phyloP scores from a whole-genome alignment of 2,113 vertebrate species.

The Struthidea cinerea region DNA sequence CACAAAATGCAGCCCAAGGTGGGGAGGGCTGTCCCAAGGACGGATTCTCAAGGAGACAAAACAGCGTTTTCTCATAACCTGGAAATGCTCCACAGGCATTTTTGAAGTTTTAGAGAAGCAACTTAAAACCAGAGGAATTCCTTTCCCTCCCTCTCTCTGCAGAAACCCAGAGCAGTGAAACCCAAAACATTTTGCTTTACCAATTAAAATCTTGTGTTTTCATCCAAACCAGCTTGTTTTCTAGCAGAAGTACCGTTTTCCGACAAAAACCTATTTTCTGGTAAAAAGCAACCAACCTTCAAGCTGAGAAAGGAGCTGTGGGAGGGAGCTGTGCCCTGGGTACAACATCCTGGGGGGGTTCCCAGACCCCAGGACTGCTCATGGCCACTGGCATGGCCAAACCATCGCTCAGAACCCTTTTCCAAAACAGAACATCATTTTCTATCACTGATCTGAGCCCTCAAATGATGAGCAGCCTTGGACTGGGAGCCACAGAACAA shows the following conservation, averaged over 20 bases:
- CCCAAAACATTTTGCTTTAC: neutral
- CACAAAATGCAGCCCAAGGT: rapidly evolving
- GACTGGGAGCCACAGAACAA: neutral
- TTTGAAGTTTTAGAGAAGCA: neutral
- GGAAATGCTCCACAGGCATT: neutral
- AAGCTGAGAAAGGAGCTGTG: neutral
- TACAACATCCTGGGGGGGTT: rapidly evolving
- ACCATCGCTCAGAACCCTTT: neutral
- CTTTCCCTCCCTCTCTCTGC: neutral
- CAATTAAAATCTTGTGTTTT: neutral
- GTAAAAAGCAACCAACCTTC: neutral
- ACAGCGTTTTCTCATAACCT: neutral
- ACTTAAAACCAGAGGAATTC: neutral
- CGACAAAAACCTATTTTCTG: neutral
- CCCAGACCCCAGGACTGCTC: neutral
- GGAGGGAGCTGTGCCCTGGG: neutral
- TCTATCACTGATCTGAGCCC: neutral
- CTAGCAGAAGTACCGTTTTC: neutral
- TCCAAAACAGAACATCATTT: neutral
- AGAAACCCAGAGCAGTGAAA: neutral
- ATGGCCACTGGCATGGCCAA: neutral
- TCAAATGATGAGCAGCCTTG: neutral
- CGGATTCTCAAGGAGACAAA: neutral
- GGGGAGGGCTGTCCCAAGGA: rapidly evolving
- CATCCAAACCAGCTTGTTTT: neutral